These are phyloP conservation scores for Drosophila tripunctata DNA, from an alignment of 2,888 invertebrate genomes.

Conservation along the genomic window DNA sequence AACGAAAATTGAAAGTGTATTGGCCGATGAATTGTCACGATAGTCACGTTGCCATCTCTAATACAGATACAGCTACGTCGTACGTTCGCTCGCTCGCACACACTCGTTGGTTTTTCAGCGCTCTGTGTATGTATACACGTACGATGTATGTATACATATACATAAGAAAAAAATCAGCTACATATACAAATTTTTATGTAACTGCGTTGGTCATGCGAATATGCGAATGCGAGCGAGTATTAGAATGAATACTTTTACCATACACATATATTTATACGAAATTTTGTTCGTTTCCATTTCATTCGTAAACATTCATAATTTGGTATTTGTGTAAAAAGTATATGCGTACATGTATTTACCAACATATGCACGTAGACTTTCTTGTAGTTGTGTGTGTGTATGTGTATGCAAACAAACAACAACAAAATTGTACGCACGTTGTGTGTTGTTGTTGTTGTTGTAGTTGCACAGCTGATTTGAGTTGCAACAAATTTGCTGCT, in stretches of 20 bases:
- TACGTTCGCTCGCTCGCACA: constrained; percentile 65
- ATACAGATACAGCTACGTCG: constrained; percentile 63
- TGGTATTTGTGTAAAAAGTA: constrained; percentile 78
- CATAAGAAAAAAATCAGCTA: constrained; percentile 59
- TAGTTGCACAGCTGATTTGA: constrained; percentile 56
- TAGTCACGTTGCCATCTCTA: constrained; percentile 52
- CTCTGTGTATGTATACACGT: constrained; percentile 73
- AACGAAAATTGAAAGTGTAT: neutral
- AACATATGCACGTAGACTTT: constrained; percentile 49
- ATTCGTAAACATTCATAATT: constrained; percentile 80
- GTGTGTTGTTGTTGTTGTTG: too few relatives aligned
- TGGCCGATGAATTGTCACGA: constrained; percentile 10
- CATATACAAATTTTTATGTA: constrained; percentile 74
- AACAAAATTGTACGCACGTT: constrained; percentile 48
- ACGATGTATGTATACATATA: constrained; percentile 59
- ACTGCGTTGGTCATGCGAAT: constrained; percentile 73
- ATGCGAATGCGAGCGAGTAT: constrained; percentile 73
- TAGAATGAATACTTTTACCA: constrained; percentile 82
- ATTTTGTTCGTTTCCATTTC: constrained; percentile 81
- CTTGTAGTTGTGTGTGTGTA: too few relatives aligned
- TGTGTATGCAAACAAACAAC: constrained; percentile 62
- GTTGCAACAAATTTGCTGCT: constrained; percentile 9
- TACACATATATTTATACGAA: constrained; percentile 76
- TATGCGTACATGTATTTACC: constrained; percentile 62
- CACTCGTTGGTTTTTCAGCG: constrained; percentile 70